Conservation (phyloP, 2,113 vertebrate genomes). For the Zootoca vivipara region DNA sequence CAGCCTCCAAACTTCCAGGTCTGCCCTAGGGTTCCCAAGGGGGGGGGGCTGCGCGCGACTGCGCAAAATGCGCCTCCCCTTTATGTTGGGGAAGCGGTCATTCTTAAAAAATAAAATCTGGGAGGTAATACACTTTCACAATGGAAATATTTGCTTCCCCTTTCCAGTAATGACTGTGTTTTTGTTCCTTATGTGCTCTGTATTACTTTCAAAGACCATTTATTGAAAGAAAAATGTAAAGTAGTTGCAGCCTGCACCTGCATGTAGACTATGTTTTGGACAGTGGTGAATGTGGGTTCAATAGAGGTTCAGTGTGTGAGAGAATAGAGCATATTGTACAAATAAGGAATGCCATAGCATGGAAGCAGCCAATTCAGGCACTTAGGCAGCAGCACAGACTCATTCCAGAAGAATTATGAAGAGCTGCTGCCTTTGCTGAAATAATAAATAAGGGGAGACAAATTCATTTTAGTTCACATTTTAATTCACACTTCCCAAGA, state of each 20-base stretch:
- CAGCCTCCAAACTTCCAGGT: no score
- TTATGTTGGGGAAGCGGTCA: no score
- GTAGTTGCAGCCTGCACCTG: neutral
- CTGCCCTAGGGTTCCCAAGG: no score
- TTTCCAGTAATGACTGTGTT: neutral
- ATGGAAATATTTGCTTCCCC: neutral
- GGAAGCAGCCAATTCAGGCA: neutral
- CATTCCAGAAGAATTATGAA: constrained; percentile 17
- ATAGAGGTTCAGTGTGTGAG: constrained; percentile 27
- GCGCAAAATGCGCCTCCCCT: no score
- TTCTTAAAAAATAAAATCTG: neutral
- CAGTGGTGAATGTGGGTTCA: constrained; percentile 30
- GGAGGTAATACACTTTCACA: neutral
- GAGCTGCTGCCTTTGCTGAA: constrained; percentile 28
- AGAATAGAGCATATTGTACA: constrained; percentile 30
- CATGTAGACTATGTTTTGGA: constrained; percentile 28
- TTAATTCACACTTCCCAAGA: no score
- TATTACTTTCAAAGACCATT: constrained; percentile 28
- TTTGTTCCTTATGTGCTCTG: neutral
- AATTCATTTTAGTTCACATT: neutral
- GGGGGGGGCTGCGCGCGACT: no score
- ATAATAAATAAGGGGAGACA: neutral
- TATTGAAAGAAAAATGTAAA: constrained; percentile 22
- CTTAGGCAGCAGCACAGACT: constrained; percentile 1
- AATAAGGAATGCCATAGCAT: neutral